These are phyloP conservation scores for Agonopterix arenella DNA, from an alignment of 2,888 invertebrate genomes.

Conservation along the genomic window DNA sequence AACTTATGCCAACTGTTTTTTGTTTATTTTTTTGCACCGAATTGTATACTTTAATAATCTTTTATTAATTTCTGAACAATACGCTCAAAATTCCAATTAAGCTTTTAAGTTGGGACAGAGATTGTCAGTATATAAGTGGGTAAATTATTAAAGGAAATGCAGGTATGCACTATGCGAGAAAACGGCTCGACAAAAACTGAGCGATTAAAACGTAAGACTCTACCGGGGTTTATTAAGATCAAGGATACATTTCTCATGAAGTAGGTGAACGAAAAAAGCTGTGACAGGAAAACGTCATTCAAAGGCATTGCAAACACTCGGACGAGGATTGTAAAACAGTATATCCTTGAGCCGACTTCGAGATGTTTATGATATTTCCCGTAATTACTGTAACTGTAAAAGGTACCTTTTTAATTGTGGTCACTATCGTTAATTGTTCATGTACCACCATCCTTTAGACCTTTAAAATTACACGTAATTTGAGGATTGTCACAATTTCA, in stretches of 20 bases:
- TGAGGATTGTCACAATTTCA: conserved; percentile 18
- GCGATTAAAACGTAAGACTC: conserved; percentile 3
- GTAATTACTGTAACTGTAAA: conserved; percentile 61
- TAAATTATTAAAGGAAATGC: no score
- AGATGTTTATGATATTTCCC: conserved; percentile 64
- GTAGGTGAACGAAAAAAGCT: conserved; percentile 32
- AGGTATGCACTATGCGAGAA: background rate
- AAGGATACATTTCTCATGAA: conserved; percentile 12
- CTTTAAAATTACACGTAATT: conserved; percentile 19
- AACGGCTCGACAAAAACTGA: conserved; percentile 19
- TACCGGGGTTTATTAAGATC: conserved; percentile 8
- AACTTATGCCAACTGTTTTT: conserved; percentile 27
- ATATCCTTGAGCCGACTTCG: conserved; percentile 38
- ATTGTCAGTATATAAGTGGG: no score
- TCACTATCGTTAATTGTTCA: conserved; percentile 37
- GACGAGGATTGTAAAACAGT: conserved; percentile 33
- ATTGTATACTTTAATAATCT: background rate
- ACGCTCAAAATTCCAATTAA: no score
- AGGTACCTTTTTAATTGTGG: conserved; percentile 37
- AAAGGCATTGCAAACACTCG: conserved; percentile 28
- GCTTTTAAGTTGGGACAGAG: no score
- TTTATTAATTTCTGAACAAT: no score
- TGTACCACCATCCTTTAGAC: conserved; percentile 14
- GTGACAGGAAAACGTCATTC: conserved; percentile 53
- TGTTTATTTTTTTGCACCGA: conserved; percentile 11